These are phyloP conservation scores for Tupaia chinensis DNA, from an alignment of 2,113 vertebrate species.

Conservation along the genomic window DNA sequence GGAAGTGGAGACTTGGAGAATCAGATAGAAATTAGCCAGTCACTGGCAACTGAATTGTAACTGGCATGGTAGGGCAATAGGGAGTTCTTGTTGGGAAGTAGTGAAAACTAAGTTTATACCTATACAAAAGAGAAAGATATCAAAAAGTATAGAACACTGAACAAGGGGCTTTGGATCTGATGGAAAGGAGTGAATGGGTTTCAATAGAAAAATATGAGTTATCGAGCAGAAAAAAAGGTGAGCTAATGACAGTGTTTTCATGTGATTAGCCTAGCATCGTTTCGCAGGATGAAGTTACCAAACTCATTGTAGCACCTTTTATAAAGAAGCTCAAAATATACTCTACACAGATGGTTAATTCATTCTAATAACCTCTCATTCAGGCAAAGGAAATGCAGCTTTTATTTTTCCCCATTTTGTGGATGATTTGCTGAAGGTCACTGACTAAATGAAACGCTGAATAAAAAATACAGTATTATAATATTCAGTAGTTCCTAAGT, in stretches of 20 bases:
- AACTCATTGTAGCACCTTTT: constrained; percentile 58
- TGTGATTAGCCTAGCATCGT: constrained; percentile 56
- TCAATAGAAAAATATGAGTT: constrained; percentile 56
- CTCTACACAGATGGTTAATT: constrained; percentile 63
- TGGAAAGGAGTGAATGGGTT: not conserved
- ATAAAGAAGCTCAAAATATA: constrained; percentile 59
- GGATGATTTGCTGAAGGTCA: constrained; percentile 65
- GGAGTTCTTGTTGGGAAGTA: constrained; percentile 29
- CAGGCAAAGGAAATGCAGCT: constrained; percentile 62
- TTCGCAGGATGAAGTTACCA: constrained; percentile 51
- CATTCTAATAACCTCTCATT: constrained; percentile 68
- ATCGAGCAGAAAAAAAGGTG: constrained; percentile 14
- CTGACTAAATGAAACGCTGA: constrained; percentile 66
- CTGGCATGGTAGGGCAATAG: constrained; percentile 17
- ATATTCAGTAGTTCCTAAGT: constrained; percentile 52
- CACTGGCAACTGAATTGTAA: constrained; percentile 23
- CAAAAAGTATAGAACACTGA: constrained; percentile 6
- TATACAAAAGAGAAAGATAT: not conserved
- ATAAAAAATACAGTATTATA: constrained; percentile 54
- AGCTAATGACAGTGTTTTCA: constrained; percentile 47
- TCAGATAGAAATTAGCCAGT: constrained; percentile 38
- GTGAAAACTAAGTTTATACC: constrained; percentile 29
- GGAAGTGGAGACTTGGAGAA: constrained; percentile 45
- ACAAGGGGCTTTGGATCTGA: not conserved
- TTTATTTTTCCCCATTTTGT: constrained; percentile 66